phyloP scores from a whole-genome alignment of 1,140 invertebrate genomes.

The Tetragonula clypearis region DNA sequence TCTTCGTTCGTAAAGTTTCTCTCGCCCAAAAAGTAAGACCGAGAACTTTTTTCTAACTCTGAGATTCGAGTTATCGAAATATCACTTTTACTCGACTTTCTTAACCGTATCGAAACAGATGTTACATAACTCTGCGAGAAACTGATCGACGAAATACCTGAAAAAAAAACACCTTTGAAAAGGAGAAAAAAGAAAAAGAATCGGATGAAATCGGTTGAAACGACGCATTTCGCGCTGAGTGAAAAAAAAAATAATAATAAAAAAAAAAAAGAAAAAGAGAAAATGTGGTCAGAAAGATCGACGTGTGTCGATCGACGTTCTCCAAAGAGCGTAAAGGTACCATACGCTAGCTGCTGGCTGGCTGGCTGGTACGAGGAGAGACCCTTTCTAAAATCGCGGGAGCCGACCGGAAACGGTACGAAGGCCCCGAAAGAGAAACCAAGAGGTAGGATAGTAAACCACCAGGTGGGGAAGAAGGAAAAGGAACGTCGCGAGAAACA shows the following conservation, averaged over 20 bases:
- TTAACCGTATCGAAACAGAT: too few species aligned
- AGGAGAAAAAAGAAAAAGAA: background rate
- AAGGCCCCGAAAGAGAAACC: slow-evolving; percentile 39
- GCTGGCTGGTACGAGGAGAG: slow-evolving; percentile 30
- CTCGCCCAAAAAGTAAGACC: too few species aligned
- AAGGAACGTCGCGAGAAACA: slow-evolving; percentile 2
- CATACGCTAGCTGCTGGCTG: slow-evolving; percentile 23
- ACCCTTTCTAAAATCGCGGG: slow-evolving; percentile 78
- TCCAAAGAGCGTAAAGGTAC: slow-evolving; percentile 28
- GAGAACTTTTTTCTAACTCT: too few species aligned
- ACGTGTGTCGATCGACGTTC: background rate
- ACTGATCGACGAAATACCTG: background rate
- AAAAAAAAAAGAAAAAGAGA: background rate
- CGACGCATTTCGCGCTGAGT: background rate
- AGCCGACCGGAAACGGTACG: slow-evolving; percentile 55
- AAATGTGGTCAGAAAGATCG: background rate
- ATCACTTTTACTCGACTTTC: too few species aligned
- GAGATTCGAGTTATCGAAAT: too few species aligned
- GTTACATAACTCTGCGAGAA: too few species aligned
- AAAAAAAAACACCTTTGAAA: background rate
- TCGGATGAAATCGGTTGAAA: background rate
- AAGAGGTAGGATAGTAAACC: background rate
- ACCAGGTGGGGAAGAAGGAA: background rate
- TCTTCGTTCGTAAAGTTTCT: too few species aligned
- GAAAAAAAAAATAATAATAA: background rate